phyloP scores from a whole-genome alignment of 2,888 invertebrate species.

The Crossocerus cetratus region DNA sequence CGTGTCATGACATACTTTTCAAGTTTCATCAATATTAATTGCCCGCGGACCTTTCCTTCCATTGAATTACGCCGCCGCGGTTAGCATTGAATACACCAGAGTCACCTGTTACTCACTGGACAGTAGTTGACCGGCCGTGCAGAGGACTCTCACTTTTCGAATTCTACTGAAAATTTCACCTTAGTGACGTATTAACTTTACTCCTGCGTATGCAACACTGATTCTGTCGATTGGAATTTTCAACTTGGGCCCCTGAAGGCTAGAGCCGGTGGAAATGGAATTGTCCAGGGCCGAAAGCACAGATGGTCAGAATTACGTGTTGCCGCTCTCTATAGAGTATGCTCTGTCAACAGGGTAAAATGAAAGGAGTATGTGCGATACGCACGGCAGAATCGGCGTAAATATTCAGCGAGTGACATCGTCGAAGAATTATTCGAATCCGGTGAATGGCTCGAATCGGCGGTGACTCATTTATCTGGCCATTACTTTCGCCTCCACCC shows the following conservation, averaged over 20 bases:
- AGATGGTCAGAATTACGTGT: no score
- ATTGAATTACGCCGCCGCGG: slow-evolving; percentile 3
- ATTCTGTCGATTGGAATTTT: no score
- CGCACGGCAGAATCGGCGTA: slow-evolving; percentile 14
- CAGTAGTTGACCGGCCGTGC: no score
- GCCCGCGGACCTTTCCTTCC: slow-evolving; percentile 4
- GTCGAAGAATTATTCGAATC: slow-evolving; percentile 27
- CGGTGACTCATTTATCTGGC: slow-evolving; percentile 29
- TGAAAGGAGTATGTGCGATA: not conserved
- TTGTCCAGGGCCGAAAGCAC: no score
- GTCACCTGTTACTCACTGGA: not conserved
- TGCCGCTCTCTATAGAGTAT: no score
- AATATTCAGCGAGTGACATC: slow-evolving; percentile 23
- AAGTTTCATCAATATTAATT: slow-evolving; percentile 14
- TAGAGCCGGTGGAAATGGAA: no score
- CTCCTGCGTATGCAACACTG: no score
- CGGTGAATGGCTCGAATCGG: slow-evolving; percentile 19
- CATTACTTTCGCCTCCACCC: slow-evolving; percentile 17
- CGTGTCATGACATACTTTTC: slow-evolving; percentile 38
- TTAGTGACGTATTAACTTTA: no score
- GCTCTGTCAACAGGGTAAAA: slow-evolving; percentile 1
- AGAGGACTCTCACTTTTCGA: no score
- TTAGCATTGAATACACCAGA: not conserved
- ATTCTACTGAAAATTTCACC: no score
- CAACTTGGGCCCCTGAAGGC: no score